These are phyloP conservation scores for Kradibia gibbosae DNA, from an alignment of 1,140 invertebrate species.

Conservation along the genomic window DNA sequence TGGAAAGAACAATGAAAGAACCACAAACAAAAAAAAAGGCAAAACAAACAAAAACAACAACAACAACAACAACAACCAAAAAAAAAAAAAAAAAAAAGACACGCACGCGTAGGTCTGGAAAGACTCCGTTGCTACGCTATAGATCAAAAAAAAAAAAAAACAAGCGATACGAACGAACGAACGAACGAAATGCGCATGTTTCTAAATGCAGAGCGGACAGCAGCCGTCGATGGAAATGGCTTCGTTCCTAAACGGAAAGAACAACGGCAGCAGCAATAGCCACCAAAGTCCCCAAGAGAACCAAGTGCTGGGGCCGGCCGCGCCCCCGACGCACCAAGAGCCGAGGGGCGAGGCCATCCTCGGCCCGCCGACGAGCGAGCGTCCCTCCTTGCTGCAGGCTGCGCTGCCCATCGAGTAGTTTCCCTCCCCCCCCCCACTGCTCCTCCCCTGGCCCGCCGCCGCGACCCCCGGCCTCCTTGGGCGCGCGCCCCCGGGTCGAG, in stretches of 20 bases:
- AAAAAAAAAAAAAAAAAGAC: constrained; percentile 24
- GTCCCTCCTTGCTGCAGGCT: constrained; percentile 34
- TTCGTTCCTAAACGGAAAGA: constrained; percentile 75
- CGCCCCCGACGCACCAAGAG: constrained; percentile 13
- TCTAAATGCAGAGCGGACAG: constrained; percentile 71
- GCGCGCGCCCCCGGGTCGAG: too few relatives aligned
- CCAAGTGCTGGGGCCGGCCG: not conserved
- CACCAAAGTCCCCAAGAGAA: constrained; percentile 16
- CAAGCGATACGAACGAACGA: constrained; percentile 65
- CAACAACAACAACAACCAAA: constrained; percentile 37
- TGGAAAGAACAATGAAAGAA: not conserved
- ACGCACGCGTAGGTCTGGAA: constrained; percentile 67
- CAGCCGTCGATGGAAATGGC: constrained; percentile 76
- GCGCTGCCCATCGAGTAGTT: constrained; percentile 31
- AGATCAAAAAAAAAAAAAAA: constrained; percentile 72
- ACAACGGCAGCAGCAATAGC: constrained; percentile 68
- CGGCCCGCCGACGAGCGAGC: not conserved
- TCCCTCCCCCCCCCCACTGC: too few relatives aligned
- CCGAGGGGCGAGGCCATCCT: not conserved
- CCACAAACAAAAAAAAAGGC: constrained; percentile 19
- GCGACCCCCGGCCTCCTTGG: too few relatives aligned
- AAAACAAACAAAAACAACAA: constrained; percentile 17
- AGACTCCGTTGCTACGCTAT: constrained; percentile 62
- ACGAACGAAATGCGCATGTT: constrained; percentile 72
- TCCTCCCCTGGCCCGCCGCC: too few relatives aligned